These are phyloP conservation scores for Micrastur ruficollis DNA, from an alignment of 2,797 vertebrate genomes.

Conservation along the genomic window DNA sequence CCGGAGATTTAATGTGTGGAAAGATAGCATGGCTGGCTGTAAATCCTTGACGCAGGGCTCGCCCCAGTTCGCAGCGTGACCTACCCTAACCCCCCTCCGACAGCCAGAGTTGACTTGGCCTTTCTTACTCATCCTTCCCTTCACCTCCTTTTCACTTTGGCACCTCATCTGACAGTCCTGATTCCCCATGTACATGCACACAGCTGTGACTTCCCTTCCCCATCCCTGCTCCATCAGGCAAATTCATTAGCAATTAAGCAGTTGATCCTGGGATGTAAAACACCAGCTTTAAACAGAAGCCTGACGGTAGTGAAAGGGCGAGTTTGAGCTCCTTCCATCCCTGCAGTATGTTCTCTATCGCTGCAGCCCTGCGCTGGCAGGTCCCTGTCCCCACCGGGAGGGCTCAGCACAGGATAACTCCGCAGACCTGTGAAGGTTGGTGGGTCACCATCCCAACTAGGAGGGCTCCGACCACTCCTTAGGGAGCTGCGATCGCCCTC, in stretches of 20 bases:
- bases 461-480: accelerated
- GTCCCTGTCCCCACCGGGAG: neutral
- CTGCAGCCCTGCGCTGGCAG: neutral
- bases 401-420: neutral
- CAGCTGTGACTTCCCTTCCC: neutral
- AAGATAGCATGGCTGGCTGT: neutral
- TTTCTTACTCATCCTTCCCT: neutral
- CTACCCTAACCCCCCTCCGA: neutral
- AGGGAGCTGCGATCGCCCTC: neutral
- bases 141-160: neutral
- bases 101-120: neutral
- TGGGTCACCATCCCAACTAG: neutral
- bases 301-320: neutral
- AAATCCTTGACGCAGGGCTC: accelerated
- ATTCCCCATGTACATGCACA: neutral
- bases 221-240: neutral
- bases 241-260: neutral
- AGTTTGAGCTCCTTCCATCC: neutral
- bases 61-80: accelerated
- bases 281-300: neutral
- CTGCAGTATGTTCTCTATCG: accelerated
- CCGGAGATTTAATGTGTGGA: neutral
- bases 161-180: neutral
- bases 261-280: neutral
- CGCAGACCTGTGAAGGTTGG: neutral